Percentiles rank a stretch among this genome's conserved stretches.
Evolutionary conservation across 2,797 vertebrate species (phyloP).

Genomic region (Gymnodraco acuticeps): DNA sequence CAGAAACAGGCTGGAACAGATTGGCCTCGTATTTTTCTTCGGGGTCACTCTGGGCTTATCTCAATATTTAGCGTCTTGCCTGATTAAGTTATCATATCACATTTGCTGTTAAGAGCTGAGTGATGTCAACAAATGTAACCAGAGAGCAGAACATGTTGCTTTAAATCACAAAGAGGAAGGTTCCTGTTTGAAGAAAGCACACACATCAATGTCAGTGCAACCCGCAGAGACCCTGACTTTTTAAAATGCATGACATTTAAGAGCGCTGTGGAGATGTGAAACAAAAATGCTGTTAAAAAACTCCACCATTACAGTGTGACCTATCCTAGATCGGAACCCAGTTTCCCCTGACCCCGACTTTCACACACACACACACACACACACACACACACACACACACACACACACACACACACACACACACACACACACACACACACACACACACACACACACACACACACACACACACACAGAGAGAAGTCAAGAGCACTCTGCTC

Average conservation of each 20-base stretch:
- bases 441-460: too few relatives aligned
- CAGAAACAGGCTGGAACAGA: conserved; percentile 95
- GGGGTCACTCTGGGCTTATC: conserved; percentile 80
- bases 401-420: not conserved
- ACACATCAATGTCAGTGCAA: conserved; percentile 70
- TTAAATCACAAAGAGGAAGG: conserved; percentile 84
- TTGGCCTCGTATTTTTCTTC: conserved; percentile 88
- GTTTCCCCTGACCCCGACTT: conserved; percentile 39
- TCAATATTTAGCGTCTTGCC: conserved; percentile 92
- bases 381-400: not conserved
- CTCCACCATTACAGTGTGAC: conserved; percentile 60
- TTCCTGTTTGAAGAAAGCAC: conserved; percentile 82
- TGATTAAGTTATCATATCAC: conserved; percentile 98
- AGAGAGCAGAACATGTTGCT: conserved; percentile 92
- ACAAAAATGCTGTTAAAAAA: conserved; percentile 68
- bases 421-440: conserved; percentile 30
- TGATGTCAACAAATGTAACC: conserved; percentile 92
- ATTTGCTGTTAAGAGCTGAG: conserved; percentile 88
- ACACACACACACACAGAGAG: conserved; percentile 21
- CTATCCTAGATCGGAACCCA: conserved; percentile 68
- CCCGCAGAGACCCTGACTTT: conserved; percentile 61
- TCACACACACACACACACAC: not conserved
- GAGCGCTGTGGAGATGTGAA: conserved; percentile 64
- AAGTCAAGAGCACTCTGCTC: conserved; percentile 73
- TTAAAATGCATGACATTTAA: conserved; percentile 78